Percentiles rank a stretch among this genome's conserved stretches.
These are phyloP conservation scores for Eudyptes chrysolophus DNA, from an alignment of 2,113 vertebrate genomes.

Conservation along the genomic window DNA sequence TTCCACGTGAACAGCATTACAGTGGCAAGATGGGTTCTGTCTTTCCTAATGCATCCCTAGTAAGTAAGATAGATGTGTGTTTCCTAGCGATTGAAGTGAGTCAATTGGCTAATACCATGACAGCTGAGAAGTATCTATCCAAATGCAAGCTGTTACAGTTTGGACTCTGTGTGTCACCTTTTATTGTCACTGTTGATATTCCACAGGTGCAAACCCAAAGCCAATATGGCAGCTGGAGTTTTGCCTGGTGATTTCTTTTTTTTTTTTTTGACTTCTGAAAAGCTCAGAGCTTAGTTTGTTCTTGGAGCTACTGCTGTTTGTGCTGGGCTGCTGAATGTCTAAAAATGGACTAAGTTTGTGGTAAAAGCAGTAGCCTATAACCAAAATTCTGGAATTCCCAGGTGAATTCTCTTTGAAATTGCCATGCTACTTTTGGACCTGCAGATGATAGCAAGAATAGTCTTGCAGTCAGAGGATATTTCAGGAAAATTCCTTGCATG, in stretches of 20 bases:
- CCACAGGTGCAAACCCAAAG: background rate
- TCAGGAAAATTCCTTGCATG: background rate
- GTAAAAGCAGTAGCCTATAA: background rate
- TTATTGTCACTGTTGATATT: background rate
- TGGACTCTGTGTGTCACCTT: background rate
- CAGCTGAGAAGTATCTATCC: background rate
- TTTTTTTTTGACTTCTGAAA: background rate
- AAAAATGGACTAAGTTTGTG: background rate
- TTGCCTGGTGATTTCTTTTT: fast-evolving
- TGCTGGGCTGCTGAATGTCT: background rate
- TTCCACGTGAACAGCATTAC: background rate
- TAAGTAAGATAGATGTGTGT: background rate
- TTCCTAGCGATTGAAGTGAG: background rate
- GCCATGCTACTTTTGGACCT: background rate
- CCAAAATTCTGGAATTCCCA: background rate
- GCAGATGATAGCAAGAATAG: background rate
- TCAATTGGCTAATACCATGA: background rate
- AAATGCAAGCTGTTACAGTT: background rate
- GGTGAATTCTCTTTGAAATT: background rate
- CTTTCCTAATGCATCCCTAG: background rate
- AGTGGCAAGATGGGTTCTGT: background rate
- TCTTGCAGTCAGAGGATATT: background rate
- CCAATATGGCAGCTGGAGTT: background rate
- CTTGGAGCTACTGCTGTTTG: background rate
- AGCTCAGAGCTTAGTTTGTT: background rate